Evolutionary conservation across 2,113 vertebrate genomes (phyloP), one percentile per base, ranked within the genome.

Genomic region (Colius striatus): DNA sequence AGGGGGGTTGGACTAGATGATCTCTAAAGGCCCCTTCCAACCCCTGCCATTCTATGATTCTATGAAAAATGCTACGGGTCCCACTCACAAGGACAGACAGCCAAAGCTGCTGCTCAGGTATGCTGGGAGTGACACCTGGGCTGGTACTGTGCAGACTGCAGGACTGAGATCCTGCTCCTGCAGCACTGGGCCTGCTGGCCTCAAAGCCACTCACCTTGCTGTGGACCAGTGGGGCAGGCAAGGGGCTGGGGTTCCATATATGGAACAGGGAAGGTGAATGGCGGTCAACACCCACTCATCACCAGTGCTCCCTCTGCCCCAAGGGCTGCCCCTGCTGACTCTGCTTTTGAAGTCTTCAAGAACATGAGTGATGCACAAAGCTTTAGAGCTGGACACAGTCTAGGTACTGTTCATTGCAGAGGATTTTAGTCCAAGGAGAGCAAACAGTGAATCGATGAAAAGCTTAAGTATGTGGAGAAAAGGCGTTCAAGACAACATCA

Each of bases 401-500:
- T 36, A 70, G 63, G 34, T 26, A 65, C 90, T 61, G 58, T 71
- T 94, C 74, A 57, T 26, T 55, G 45, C 15, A 16, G 72, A 93
- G 73, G 74, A 55, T 84, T 94, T 93, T 34, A 92, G 72, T 63
- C 34, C 9, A 71, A 71, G 34, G 34, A 87, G 29, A 80, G 51
- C 47, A 89, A 84, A 80, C 6, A 57, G 74, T 10, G 75, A 92
- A 95, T 95, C 53, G 1, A 90, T 86, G 73, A 91, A 80, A 72
- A 91, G 79, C 65, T 90, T 6, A 94, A 92, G 57, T 25, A 72
- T 71, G 65, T 10, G 29, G 23, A 90, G 70, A 90, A 63, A 90
- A 90, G 68, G 48, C 20, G 2, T 9, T 85, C 53, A 62, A 94
- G 73, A 84, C n/a, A 74, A 83, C 85, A 94, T 95, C 68, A 92